Evolutionary conservation across 2,113 vertebrate species (phyloP).

Genomic region (Chrysochloris asiatica): DNA sequence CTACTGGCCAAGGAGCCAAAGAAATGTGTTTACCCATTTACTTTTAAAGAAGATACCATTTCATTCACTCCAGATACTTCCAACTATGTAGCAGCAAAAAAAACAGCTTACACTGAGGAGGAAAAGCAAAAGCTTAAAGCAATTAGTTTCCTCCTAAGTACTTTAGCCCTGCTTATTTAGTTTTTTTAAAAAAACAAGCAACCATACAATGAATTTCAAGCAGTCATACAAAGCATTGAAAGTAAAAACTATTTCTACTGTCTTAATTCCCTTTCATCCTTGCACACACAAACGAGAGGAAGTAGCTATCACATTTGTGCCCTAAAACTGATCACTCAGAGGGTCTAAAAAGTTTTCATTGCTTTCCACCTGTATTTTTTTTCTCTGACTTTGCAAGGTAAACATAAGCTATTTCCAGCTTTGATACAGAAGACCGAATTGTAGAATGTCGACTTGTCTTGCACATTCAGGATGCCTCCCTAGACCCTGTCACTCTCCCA

Average conservation of each 20-base stretch:
- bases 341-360: constrained; percentile 62
- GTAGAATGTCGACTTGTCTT: constrained; percentile 78
- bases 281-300: constrained; percentile 39
- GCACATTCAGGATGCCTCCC: constrained; percentile 72
- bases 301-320: not conserved
- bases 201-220: constrained; percentile 71
- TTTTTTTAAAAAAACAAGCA: constrained; percentile 78
- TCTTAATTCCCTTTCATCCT: constrained; percentile 58
- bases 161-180: constrained; percentile 71
- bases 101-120: constrained; percentile 72
- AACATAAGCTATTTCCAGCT: constrained; percentile 40
- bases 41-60: constrained; percentile 78
- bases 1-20: constrained; percentile 61
- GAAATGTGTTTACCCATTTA: constrained; percentile 78
- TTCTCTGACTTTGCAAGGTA: constrained; percentile 9
- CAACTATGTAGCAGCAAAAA: constrained; percentile 82
- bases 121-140: constrained; percentile 80
- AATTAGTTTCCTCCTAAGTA: constrained; percentile 80
- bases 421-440: constrained; percentile 67
- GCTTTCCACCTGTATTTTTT: constrained; percentile 24
- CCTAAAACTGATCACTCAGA: constrained; percentile 59
- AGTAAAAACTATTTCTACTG: constrained; percentile 59
- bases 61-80: constrained; percentile 81
- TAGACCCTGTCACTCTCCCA: constrained; percentile 70
- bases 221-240: constrained; percentile 49